Evolutionary conservation across 1,140 invertebrate genomes (phyloP).

Genomic region (Drosophila leontia): DNA sequence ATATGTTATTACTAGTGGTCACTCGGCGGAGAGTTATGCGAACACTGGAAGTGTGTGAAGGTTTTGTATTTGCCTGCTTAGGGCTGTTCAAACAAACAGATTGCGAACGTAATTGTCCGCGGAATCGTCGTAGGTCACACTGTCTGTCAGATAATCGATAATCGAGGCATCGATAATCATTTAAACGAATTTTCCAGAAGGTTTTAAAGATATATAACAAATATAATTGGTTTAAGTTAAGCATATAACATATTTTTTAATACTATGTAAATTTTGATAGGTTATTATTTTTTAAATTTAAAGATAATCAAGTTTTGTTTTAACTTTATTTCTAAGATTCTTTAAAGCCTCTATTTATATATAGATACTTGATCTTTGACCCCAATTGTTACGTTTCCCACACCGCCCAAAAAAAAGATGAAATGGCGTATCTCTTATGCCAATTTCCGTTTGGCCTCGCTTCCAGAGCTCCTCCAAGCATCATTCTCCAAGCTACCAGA

Average conservation of each 20-base stretch:
- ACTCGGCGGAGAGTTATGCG: slow-evolving; percentile 21
- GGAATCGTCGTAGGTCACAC: slow-evolving; percentile 30
- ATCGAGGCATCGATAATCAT: not conserved
- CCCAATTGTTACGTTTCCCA: slow-evolving; percentile 3
- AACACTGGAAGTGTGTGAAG: slow-evolving; percentile 39
- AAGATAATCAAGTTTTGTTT: not conserved
- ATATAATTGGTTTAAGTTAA: not conserved
- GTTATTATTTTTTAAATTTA: not conserved
- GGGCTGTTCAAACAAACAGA: slow-evolving; percentile 29
- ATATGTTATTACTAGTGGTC: slow-evolving; percentile 2
- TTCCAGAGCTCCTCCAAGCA: slow-evolving; percentile 4
- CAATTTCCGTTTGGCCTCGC: slow-evolving; percentile 26
- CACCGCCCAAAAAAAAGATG: not conserved
- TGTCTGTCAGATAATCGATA: slow-evolving; percentile 14
- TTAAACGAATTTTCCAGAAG: slow-evolving; percentile 14
- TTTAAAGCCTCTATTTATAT: not conserved
- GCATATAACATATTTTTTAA: too few relatives aligned
- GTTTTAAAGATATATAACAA: not conserved
- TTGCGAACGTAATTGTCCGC: slow-evolving; percentile 5
- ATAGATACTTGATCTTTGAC: slow-evolving; percentile 12
- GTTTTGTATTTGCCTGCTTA: slow-evolving; percentile 43
- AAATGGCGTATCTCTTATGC: slow-evolving; percentile 3
- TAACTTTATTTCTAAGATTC: not conserved
- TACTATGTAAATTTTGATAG: too few relatives aligned
- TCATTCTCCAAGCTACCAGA: slow-evolving; percentile 1